These are phyloP conservation scores for Acanthaster planci DNA, from an alignment of 35 echinoderm and acorn worm species.

Conservation along the genomic window DNA sequence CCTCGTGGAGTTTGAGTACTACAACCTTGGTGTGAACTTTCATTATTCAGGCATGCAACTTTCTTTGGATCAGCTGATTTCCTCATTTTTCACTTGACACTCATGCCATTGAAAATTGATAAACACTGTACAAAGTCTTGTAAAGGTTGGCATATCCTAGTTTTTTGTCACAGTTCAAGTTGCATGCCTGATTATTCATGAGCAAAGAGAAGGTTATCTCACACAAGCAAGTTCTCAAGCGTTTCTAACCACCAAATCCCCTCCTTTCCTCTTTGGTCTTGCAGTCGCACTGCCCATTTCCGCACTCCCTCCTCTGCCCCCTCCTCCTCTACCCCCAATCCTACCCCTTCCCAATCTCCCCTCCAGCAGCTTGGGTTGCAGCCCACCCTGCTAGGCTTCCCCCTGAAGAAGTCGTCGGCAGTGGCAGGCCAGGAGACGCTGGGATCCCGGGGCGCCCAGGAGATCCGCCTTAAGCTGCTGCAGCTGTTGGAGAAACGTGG, in stretches of 20 bases:
- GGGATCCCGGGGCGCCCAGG: slow-evolving; percentile 32
- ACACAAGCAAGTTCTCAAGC: too few species aligned
- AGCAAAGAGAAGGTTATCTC: too few species aligned
- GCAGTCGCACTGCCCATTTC: not conserved
- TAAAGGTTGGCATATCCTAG: too few species aligned
- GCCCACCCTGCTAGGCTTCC: slow-evolving; percentile 25
- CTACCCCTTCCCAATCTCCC: not conserved
- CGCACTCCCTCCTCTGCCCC: not conserved
- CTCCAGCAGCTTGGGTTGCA: not conserved
- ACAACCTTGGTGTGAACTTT: too few species aligned
- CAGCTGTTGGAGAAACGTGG: slow-evolving; percentile 85
- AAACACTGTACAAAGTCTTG: too few species aligned
- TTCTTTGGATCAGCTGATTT: too few species aligned
- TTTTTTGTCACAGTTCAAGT: too few species aligned
- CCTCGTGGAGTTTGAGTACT: too few species aligned
- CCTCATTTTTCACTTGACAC: too few species aligned
- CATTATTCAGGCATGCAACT: too few species aligned
- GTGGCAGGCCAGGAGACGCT: slow-evolving; percentile 1
- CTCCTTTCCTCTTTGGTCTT: not conserved
- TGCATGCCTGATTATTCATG: too few species aligned
- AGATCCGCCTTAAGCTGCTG: slow-evolving; percentile 70
- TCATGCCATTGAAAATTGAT: too few species aligned
- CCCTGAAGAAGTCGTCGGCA: slow-evolving; percentile 31
- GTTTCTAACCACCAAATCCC: not conserved
- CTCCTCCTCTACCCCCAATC: not conserved